A percentile compares a stretch with the other conserved stretches of the same genome.
phyloP scores from a whole-genome alignment of 2,797 vertebrate genomes.

The Euthynnus affinis region DNA sequence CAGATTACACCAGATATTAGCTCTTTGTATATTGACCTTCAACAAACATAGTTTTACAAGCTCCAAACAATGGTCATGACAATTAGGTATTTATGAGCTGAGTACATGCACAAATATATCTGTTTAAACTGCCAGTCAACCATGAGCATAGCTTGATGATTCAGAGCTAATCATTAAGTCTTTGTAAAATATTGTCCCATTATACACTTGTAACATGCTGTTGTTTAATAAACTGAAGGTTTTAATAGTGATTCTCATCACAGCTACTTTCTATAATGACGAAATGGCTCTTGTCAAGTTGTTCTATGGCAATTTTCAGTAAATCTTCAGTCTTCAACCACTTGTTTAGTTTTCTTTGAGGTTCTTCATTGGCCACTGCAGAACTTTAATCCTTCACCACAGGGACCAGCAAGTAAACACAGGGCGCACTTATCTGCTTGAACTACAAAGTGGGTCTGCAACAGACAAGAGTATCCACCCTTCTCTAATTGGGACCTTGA shows the following conservation, averaged over 20 bases:
- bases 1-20: constrained; percentile 16
- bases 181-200: neutral
- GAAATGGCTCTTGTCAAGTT: constrained; percentile 5
- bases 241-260: neutral
- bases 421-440: constrained; percentile 47
- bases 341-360: constrained; percentile 28
- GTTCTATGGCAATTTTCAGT: neutral
- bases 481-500: constrained; percentile 61
- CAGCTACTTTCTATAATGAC: neutral
- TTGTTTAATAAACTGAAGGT: neutral
- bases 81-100: constrained; percentile 4
- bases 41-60: constrained; percentile 17
- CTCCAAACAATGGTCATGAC: constrained; percentile 3
- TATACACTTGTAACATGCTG: neutral
- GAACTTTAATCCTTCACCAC: constrained; percentile 49
- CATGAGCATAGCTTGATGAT: neutral
- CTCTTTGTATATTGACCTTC: constrained; percentile 17
- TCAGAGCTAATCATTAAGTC: neutral
- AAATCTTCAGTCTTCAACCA: constrained; percentile 19
- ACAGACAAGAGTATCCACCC: constrained; percentile 19
- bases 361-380: constrained; percentile 33
- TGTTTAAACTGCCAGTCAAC: constrained; percentile 30
- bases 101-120: constrained; percentile 7
- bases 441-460: constrained; percentile 43
- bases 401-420: constrained; percentile 48